Conservation (phyloP, 2,113 vertebrate species). For the Halichoerus grypus region DNA sequence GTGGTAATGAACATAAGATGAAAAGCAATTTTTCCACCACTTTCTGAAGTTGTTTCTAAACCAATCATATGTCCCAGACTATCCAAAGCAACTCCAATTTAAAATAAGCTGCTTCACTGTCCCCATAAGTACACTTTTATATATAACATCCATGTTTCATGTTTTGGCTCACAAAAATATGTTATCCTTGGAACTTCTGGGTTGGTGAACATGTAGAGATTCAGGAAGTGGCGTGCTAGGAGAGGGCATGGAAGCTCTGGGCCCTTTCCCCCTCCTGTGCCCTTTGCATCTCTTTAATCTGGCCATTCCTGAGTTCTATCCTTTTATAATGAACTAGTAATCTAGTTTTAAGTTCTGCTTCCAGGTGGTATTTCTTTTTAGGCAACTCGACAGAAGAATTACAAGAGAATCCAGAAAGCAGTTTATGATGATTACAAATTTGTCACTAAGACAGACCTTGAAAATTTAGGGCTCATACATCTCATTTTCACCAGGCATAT, state of each 20-base stretch:
- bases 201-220: neutral
- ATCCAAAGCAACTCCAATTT: neutral
- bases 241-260: neutral
- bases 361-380: slow-evolving; percentile 95
- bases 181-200: neutral
- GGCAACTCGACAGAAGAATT: slow-evolving; percentile 95
- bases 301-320: neutral
- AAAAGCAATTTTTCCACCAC: neutral
- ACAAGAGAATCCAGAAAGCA: slow-evolving; percentile 94
- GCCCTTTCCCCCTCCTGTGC: neutral
- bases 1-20: neutral
- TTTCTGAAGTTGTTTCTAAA: neutral
- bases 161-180: neutral
- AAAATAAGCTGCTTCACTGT: neutral
- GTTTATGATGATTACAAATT: slow-evolving; percentile 98
- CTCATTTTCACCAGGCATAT: slow-evolving; percentile 94
- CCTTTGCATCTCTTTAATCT: neutral
- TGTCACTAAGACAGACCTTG: slow-evolving; percentile 95
- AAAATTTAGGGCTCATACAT: slow-evolving; percentile 94
- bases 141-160: neutral
- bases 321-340: neutral
- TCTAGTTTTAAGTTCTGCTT: slow-evolving; percentile 92
- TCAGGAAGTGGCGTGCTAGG: neutral
- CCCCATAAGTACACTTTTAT: neutral
- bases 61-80: neutral